Evolutionary conservation across 2,797 vertebrate species (phyloP).

Genomic region (Aphelocoma californica): DNA sequence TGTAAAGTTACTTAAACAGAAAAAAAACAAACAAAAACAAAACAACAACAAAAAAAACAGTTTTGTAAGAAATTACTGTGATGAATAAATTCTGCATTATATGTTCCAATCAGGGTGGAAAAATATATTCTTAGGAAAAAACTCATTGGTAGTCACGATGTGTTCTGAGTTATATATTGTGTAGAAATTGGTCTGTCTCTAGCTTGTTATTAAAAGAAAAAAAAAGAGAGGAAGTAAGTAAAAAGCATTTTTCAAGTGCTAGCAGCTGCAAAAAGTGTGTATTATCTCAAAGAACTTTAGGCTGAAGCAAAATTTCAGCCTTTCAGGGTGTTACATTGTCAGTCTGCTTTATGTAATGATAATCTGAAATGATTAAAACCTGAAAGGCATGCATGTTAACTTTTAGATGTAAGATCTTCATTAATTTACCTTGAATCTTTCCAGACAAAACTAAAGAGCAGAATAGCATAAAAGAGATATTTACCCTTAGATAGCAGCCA

Average conservation of each 20-base stretch:
- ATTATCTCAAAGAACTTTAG: conserved; percentile 20
- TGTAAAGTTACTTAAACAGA: not conserved
- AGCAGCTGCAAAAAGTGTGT: conserved; percentile 24
- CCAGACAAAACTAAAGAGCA: not conserved
- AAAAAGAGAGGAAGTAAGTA: not conserved
- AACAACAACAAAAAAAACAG: not conserved
- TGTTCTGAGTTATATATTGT: not conserved
- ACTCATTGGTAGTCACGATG: not conserved
- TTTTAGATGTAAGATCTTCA: not conserved
- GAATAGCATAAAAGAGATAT: not conserved
- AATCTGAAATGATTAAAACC: not conserved
- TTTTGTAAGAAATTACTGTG: not conserved
- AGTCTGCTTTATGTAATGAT: not conserved
- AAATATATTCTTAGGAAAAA: not conserved
- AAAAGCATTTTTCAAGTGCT: conserved; percentile 30
- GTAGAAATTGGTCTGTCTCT: conserved; percentile 29
- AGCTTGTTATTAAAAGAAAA: conserved; percentile 18
- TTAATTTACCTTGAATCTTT: not conserved
- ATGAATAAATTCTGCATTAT: not conserved
- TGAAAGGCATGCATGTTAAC: not conserved
- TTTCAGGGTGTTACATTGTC: not conserved
- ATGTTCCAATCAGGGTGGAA: not conserved
- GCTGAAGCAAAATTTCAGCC: conserved; percentile 18
- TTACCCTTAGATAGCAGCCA: not conserved
- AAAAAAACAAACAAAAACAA: not conserved